Percentiles rank a stretch among this genome's conserved stretches.
Evolutionary conservation across 2,797 vertebrate species (phyloP).

Genomic region (Coendou prehensilis): DNA sequence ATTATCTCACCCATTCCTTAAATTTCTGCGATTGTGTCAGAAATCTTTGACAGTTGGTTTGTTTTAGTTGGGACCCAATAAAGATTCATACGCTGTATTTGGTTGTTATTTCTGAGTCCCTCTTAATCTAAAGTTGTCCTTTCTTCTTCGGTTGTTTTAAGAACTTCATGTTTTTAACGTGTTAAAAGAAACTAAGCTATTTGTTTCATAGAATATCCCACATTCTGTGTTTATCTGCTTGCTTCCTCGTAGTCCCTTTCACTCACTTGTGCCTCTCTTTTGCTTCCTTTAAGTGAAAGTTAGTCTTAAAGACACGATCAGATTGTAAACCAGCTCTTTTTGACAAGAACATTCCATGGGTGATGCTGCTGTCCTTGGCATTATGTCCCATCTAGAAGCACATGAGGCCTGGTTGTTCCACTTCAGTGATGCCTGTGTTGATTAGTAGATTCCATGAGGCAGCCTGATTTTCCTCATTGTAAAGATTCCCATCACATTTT

Average conservation of each 20-base stretch:
- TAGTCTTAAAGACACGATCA: neutral
- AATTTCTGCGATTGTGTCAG: slow-evolving; percentile 29
- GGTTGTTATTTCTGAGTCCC: neutral
- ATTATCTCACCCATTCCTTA: neutral
- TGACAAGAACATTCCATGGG: neutral
- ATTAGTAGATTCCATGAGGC: neutral
- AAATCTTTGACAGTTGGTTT: slow-evolving; percentile 43
- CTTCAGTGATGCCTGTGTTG: neutral
- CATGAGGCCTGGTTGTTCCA: neutral
- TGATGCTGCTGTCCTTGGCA: neutral
- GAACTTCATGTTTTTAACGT: slow-evolving; percentile 23
- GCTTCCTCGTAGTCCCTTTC: neutral
- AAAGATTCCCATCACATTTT: neutral
- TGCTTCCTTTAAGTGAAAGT: slow-evolving; percentile 2
- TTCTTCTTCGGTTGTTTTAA: neutral
- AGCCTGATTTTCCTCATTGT: neutral
- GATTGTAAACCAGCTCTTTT: neutral
- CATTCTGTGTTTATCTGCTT: slow-evolving; percentile 21
- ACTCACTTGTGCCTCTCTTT: neutral
- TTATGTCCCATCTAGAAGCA: neutral
- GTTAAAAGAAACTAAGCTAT: neutral
- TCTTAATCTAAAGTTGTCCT: slow-evolving; percentile 6
- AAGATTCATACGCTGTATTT: neutral
- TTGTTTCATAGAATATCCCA: neutral
- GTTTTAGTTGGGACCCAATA: slow-evolving; percentile 48